Base-by-base conservation (phyloP, 2,113 vertebrate genomes). In the Megaleporinus macrocephalus region DNA sequence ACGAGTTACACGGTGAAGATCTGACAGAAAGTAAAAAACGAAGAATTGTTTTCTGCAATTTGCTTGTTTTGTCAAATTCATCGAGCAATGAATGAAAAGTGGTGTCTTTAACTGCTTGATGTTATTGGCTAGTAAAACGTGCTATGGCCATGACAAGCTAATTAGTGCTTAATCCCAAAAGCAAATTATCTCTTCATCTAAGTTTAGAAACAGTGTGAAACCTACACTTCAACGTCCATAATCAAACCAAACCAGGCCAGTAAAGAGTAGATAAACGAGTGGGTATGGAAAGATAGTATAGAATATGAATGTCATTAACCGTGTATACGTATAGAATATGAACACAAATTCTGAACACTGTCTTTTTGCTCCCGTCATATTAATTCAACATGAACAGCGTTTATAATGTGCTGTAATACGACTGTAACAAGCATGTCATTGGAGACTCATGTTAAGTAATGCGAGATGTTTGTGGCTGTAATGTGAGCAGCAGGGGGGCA, bases 361-460 rank as follows among this genome's bases (percentile, higher is more conserved):
- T 75, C 75, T 29, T 44, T 49, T 5, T 33, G 36, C n/a, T 47
- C 4, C 2, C n/a, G 62, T 82, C 62, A 30, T 44, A 47, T 69
- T 26, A 66, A 68, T 82, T 76, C 73, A 76, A 55, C 49, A 47
- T 1, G 80, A 59, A 68, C 30, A 20, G 73, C 72, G 55, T 53
- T 55, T 26, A 57, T 76, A 73, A 80, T 82, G 73, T 57, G 74
- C 73, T 75, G 49, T 69, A 73, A 82, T 82, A 65, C 16, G 12
- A 49, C 47, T 66, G 76, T 47, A 76, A 75, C 41, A 61, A 78
- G 76, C 73, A 47, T 74, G 66, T 74, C 62, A 61, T 63, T 73
- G 30, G 22, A 76, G 71, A 78, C 63, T 24, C 18, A n/a, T 76
- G 27, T 44, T 76, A 24, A n/a, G 11, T 62, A 76, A 76, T 71